Evolutionary conservation across 2,888 invertebrate species (phyloP), one percentile per base, ranked within the genome.

Genomic region (Villa cingulata): DNA sequence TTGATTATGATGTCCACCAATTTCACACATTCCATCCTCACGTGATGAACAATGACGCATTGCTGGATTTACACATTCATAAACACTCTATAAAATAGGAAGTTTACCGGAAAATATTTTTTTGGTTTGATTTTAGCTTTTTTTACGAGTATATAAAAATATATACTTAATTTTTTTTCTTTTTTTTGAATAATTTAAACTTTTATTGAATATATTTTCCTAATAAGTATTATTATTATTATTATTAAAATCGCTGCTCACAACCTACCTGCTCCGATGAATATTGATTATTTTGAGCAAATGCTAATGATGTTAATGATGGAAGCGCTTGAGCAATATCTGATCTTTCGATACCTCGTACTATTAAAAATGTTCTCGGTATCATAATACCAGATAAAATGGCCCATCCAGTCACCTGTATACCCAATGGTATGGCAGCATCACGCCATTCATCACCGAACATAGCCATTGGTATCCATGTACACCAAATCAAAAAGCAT

Each of bases 351-450:
- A 77, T 72, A 23, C 79, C 75, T 3, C 76, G 74, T 5, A 78
- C 74, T 72, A 83, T 82, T 48, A 80, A 70, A 57, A 82, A 83
- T 0, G 80, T 79, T 44, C 81, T 70, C 1, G 83, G 82, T 58
- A 82, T 76, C 53, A 83, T 74, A n/a, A 83, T 71, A 0, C 76
- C 73, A 9, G 77, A 70, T 23, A 83, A 64, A 37, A 82, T 71
- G 2, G 75, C 71, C 57, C 78, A 77, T 1, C 78, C 79, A 0
- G 80, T 80, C 2, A 73, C 73, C 39, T 80, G 72, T 2, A 79
- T 63, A 1, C 80, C 82, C 44, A 75, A 66, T 29, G 78, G 76
- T 6, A 81, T 63, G 27, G 77, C 72, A 1, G 74, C 72, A 61
- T 82, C 81, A 27, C 71, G 70, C 71, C 73, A 74, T 29, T 70